Base-by-base conservation (phyloP, 1,140 invertebrate genomes). In the Vollenhovia emeryi region DNA sequence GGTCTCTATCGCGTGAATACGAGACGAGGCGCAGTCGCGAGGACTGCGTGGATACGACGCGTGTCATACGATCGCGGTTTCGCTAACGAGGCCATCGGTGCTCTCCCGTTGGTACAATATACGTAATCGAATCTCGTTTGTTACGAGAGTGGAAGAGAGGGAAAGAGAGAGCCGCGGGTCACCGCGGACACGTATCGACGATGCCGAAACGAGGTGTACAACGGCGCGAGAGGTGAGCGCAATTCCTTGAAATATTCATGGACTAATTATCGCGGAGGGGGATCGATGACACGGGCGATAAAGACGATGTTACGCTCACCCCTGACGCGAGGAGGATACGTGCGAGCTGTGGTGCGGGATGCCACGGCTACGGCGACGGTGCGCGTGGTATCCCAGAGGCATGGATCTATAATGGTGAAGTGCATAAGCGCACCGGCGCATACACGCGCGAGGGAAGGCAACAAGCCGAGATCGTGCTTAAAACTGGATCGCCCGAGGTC, bases 181-280 rank as follows among this genome's bases (percentile, higher is more conserved):
- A 62, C 62, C 45, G 62, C 75, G 33, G 15, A 40, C 48, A 24
- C 64, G 66, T 73, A 45, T 82, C 50, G 66, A 71, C 69, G 78
- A 73, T 59, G 64, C 27, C 62, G n/a, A 50, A 24, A 48, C 48
- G 30, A 71, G 33, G 50, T 57, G 48, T 43, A 57, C 11, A 30
- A 13, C 21, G 21, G 36, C 13, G 36, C 24, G 48, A 45, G 6
- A 55, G 76, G 36, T 27, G 66, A 69, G 21, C 64, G 66, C 48
- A 69, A 43, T 82, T 82, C 55, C 78, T 73, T 82, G 27, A 82
- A 82, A 73, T 82, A 82, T 82, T 71, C 50, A 82, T 71, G 36
- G 50, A 71, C 78, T 82, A 57, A 82, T 82, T 82, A 82, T 71
- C 78, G 52, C 50, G 50, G 36, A 57, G 18, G 15, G 27, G 30